Base-by-base conservation (phyloP, 2,113 vertebrate species). In the Vicugna pacos region DNA sequence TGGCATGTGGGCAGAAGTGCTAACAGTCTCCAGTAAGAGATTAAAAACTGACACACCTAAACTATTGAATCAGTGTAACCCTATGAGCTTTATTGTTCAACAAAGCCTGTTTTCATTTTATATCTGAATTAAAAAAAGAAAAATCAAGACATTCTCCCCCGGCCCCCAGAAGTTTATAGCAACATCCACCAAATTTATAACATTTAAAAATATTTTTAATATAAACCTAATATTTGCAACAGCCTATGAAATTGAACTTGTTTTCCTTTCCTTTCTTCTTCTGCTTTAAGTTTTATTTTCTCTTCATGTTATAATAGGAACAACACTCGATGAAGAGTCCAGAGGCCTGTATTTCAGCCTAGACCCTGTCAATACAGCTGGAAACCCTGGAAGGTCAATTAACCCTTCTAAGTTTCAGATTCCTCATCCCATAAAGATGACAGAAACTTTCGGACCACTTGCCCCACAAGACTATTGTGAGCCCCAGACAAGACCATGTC, bases 241-340 rank as follows among this genome's bases (percentile, higher is more conserved):
- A 82, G 28, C 6, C 22, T 82, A 22, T 69, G 30, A 84, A 60
- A 58, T 19, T 92, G 30, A 79, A 54, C 32, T 67, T 8, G 6
- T 73, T 89, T 85, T 60, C 67, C 17, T 42, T 69, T 65, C 73
- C 72, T 95, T 92, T 82, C 48, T 86, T 54, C 50, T 89, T 56
- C 6, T 22, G 19, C 12, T 56, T 46, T 48, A 60, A 38, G 69
- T 77, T 88, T 85, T 80, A 54, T 81, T 91, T 89, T 89, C 93
- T 81, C 46, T 38, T 42, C 8, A 32, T 54, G 14, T 79, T 65
- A 46, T 35, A 54, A 90, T 4, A 64, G 60, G n/a, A 91, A 38
- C 32, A 62, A 7, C 38, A 48, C 46, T 52, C 3, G 24, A 26
- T 42, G 30, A 82, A 60, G 67, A 62, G 26, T 56, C 4, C 26